These are phyloP conservation scores for Clarias pachynema DNA, from an alignment of 2,797 vertebrate genomes.

Conservation along the genomic window DNA sequence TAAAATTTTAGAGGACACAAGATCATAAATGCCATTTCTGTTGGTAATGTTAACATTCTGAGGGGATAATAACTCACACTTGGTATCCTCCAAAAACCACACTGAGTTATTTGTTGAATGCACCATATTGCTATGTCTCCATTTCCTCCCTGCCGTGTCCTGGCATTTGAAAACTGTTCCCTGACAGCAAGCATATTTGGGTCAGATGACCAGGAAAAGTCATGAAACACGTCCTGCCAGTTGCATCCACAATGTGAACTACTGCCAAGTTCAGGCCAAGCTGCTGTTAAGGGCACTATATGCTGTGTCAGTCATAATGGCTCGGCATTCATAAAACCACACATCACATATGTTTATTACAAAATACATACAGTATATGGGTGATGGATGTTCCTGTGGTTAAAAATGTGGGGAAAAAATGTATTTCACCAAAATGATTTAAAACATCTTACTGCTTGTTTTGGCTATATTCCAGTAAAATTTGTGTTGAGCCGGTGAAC, in stretches of 20 bases:
- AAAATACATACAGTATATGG: neutral
- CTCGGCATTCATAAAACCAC: neutral
- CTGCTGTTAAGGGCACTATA: conserved; percentile 15
- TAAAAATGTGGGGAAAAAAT: neutral
- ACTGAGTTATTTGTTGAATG: conserved; percentile 23
- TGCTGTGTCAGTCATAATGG: neutral
- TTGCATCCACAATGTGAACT: conserved; percentile 10
- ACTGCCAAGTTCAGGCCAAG: conserved; percentile 11
- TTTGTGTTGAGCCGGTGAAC: neutral
- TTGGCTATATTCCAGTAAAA: neutral
- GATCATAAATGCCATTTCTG: conserved; percentile 24
- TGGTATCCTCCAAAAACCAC: conserved; percentile 21
- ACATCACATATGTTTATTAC: neutral
- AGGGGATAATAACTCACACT: conserved; percentile 27
- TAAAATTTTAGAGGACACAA: neutral
- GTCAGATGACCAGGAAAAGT: neutral
- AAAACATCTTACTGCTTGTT: neutral
- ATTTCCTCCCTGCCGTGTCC: conserved; percentile 26
- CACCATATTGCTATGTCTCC: neutral
- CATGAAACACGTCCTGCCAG: conserved; percentile 10
- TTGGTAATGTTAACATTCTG: conserved; percentile 8
- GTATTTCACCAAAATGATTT: neutral
- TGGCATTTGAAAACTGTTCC: conserved; percentile 20
- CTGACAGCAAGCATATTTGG: conserved; percentile 22
- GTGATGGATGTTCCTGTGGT: neutral